Percentiles rank a stretch among this genome's conserved stretches.
Evolutionary conservation across 2,888 invertebrate genomes (phyloP).

Genomic region (Drosophila anomalata): DNA sequence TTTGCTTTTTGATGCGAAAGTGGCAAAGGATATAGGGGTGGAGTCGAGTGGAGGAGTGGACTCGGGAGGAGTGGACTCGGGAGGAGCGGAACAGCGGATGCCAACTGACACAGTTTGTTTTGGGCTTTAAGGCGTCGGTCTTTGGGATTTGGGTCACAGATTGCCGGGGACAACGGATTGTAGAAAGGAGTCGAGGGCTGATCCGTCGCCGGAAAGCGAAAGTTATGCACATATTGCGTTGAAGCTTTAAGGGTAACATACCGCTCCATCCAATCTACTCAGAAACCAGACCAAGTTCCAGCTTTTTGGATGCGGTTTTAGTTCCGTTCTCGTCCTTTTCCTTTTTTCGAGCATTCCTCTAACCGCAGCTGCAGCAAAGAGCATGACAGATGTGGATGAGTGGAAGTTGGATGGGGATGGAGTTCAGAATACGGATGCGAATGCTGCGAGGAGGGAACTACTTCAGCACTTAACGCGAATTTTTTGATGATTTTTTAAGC

Average conservation of each 20-base stretch:
- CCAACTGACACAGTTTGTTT: slow-evolving; percentile 73
- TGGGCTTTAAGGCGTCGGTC: slow-evolving; percentile 68
- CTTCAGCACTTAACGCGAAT: slow-evolving; percentile 46
- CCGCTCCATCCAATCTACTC: not conserved
- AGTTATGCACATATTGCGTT: slow-evolving; percentile 71
- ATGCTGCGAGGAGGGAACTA: not conserved
- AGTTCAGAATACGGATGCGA: not conserved
- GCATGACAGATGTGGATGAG: slow-evolving; percentile 63
- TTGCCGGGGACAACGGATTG: slow-evolving; percentile 53
- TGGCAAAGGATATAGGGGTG: slow-evolving; percentile 16
- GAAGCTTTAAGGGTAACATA: slow-evolving; percentile 52
- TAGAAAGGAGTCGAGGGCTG: slow-evolving; percentile 5
- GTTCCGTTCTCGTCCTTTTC: slow-evolving; percentile 26
- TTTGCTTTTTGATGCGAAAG: slow-evolving; percentile 59
- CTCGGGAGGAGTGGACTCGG: not conserved
- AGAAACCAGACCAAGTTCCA: slow-evolving; percentile 40
- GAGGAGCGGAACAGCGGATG: slow-evolving; percentile 16
- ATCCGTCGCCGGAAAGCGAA: slow-evolving; percentile 59
- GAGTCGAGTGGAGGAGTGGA: too few species aligned
- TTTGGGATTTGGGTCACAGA: slow-evolving; percentile 72
- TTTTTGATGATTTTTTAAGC: slow-evolving; percentile 62
- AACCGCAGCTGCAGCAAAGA: slow-evolving; percentile 61
- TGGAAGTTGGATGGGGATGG: slow-evolving; percentile 21
- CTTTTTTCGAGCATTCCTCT: slow-evolving; percentile 18
- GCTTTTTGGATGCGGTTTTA: slow-evolving; percentile 46